These are phyloP conservation scores for Chaitophorus viminalis DNA, from an alignment of 2,888 invertebrate genomes.

Conservation along the genomic window DNA sequence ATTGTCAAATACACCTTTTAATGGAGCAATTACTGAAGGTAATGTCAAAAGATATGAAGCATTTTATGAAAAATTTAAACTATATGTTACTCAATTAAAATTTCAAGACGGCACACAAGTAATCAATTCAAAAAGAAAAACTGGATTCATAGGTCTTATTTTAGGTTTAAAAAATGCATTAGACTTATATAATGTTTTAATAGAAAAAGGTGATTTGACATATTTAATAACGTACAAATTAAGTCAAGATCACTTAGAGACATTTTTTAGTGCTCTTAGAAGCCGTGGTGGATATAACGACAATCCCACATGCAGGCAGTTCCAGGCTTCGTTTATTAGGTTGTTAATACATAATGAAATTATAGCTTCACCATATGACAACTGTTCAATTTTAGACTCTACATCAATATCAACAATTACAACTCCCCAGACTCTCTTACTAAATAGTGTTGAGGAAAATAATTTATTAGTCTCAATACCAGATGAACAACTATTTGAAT, in stretches of 20 bases:
- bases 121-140: conserved; percentile 19
- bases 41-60: conserved; percentile 9
- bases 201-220: neutral
- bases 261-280: conserved; percentile 37
- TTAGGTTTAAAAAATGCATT: conserved; percentile 7
- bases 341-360: conserved; percentile 15
- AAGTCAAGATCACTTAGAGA: conserved; percentile 51
- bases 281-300: conserved; percentile 36
- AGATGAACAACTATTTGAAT: too few species aligned
- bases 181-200: neutral
- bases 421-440: too few species aligned
- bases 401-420: neutral
- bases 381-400: conserved; percentile 11
- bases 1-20: conserved; percentile 1
- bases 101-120: conserved; percentile 8
- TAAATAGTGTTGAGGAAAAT: too few species aligned
- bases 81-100: neutral
- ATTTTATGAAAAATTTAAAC: conserved; percentile 23
- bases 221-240: conserved; percentile 42
- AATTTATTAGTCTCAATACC: too few species aligned
- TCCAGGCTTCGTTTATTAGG: neutral
- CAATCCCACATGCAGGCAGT: conserved; percentile 47
- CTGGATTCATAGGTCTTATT: conserved; percentile 17
- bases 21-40: conserved; percentile 12
- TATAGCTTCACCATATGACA: conserved; percentile 14